Base-by-base conservation (phyloP, 2,113 vertebrate genomes). In the Centropristis striata region DNA sequence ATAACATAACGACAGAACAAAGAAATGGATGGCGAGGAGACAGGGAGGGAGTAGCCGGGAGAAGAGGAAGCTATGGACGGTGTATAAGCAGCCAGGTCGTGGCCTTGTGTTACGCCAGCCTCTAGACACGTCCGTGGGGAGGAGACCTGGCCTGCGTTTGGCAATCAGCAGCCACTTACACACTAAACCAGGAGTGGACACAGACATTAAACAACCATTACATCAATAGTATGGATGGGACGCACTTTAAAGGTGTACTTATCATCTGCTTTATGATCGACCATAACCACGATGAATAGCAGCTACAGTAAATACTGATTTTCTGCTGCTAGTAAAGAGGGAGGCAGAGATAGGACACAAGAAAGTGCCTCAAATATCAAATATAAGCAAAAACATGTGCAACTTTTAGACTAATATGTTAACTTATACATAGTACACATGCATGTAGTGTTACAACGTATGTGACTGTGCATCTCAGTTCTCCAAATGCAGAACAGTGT, bases 171-270 rank as follows among this genome's bases (percentile, higher is more conserved):
- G 80, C 80, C 87, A 89, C 85, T 92, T 90, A 88, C 72, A 89
- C 85, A 73, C 59, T 85, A 89, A 86, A 81, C 59, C 14, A 61
- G 69, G 70, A 85, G 82, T 80, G 75, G 86, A 81, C 75, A 86
- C 46, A 66, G 72, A 80, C 89, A 92, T 92, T 91, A 91, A 92
- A 92, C 91, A 83, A 75, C 80, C 84, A 92, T 93, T 90, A 92
- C 90, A 92, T 94, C 90, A 89, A 88, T 81, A 87, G 79, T 60
- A 87, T 70, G 49, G 80, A 90, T 81, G 81, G 65, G 63, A 60
- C 23, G 16, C 75, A 79, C 80, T 83, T 90, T 84, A 85, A 91
- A 81, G 67, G 63, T 75, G 75, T 88, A 84, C 81, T 86, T 86
- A 88, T 88, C 67, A 79, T 76, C 83, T 27, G 46, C 69, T 93